Evolutionary conservation across 2,888 invertebrate species (phyloP).

Genomic region (Aelia acuminata): DNA sequence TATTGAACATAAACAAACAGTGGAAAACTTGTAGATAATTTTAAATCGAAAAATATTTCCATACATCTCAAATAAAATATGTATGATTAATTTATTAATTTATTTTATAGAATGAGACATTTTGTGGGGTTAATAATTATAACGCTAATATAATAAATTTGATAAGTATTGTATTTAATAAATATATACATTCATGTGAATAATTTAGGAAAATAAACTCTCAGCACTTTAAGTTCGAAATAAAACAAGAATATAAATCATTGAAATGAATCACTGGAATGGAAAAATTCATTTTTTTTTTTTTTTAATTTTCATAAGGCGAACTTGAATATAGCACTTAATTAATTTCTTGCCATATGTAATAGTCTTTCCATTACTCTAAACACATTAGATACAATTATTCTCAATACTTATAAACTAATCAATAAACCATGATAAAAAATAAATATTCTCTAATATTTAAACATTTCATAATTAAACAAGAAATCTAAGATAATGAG

Average conservation of each 20-base stretch:
- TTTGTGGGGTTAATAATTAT: no score
- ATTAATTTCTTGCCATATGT: neutral
- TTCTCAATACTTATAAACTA: neutral
- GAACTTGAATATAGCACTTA: neutral
- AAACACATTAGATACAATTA: neutral
- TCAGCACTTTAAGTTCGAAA: neutral
- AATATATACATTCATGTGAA: constrained; percentile 1
- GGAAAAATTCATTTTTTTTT: neutral
- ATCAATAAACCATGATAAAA: constrained; percentile 21
- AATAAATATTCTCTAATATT: constrained; percentile 21
- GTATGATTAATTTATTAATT: no score
- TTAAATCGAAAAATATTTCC: no score
- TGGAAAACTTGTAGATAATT: no score
- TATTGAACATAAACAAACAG: no score
- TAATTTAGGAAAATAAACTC: neutral
- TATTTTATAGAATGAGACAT: no score
- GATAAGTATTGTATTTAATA: constrained; percentile 34
- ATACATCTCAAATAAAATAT: no score
- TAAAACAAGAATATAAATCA: constrained; percentile 15
- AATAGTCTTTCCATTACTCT: neutral
- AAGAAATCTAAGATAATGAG: neutral
- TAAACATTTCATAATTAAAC: constrained; percentile 26
- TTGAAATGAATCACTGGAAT: constrained; percentile 4
- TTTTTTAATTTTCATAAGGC: neutral
- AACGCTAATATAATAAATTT: neutral